Base-by-base conservation (phyloP, 64 coral and sea anemone genomes). In the Montipora efflorescens region DNA sequence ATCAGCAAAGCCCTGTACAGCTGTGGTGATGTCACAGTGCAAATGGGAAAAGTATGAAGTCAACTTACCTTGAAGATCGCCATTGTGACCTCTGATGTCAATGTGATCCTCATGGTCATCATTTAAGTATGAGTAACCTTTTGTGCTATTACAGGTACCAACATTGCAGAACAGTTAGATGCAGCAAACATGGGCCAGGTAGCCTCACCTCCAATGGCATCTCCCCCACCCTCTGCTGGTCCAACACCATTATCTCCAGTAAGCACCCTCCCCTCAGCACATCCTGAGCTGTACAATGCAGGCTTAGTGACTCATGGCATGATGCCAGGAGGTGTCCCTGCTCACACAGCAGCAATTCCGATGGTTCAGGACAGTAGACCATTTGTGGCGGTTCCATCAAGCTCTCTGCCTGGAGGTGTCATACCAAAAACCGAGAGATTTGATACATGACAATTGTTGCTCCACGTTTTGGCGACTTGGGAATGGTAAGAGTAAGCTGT, bases 111-210 rank as follows among this genome's bases (percentile, higher is more conserved):
- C 52, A 19, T 72, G 15, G 61, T 75, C 20, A 62, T 64, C 46
- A 59, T 55, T 55, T 25, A 62, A 69, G 48, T 13, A 49, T 36
- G 36, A 36, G 14, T 3, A 23, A 59, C 51, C 3, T 58, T 59
- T 22, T 67, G 4, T 12, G 55, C 50, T 85, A 43, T 93, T 51
- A 76, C n/a, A 98, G 96, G 96, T 67, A 92, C 96, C 12, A 98
- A 98, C 46, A 95, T 98, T 59, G 91, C 93, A 73, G 96, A 98
- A 55, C 96, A 98, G 72, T 82, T 98, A 8, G 96, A 98, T 89
- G 89, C 96, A 75, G 93, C 96, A 51, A 87, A 84, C 1, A 89
- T 95, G 84, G 88, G 90, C 0, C 76, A 48, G 45, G 46, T 78
- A 16, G 45, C 76, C 44, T 48, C 44, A 16, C 80, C 80, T 5